phyloP scores from a whole-genome alignment of 2,113 vertebrate species.

The Chelonoidis abingdonii region DNA sequence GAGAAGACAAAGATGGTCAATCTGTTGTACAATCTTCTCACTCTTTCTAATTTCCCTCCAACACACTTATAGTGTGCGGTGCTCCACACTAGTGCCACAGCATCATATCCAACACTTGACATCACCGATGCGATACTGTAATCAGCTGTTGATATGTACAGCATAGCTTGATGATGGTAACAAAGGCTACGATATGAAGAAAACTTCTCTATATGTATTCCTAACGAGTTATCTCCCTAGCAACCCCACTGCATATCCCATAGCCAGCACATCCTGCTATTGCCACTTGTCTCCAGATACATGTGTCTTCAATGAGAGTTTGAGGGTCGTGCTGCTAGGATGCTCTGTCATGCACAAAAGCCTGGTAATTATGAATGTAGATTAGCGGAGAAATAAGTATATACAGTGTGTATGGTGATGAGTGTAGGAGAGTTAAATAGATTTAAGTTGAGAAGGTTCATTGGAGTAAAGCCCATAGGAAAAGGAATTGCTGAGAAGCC shows the following conservation, averaged over 20 bases:
- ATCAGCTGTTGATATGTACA: neutral
- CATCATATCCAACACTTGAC: neutral
- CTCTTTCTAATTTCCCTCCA: neutral
- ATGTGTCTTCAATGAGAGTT: neutral
- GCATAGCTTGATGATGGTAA: neutral
- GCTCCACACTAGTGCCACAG: too few relatives aligned
- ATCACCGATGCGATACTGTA: neutral
- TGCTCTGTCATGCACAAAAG: neutral
- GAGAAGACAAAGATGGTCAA: neutral
- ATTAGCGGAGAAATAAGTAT: fast-evolving
- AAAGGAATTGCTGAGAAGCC: neutral
- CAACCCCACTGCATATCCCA: neutral
- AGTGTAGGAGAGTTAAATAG: neutral
- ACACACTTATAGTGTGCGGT: neutral
- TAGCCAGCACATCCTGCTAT: neutral
- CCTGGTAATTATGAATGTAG: neutral
- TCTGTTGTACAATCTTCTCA: neutral
- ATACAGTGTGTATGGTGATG: fast-evolving
- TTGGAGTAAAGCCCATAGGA: neutral
- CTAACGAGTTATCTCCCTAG: neutral
- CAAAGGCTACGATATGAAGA: neutral
- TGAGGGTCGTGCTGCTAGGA: neutral
- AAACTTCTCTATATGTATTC: neutral
- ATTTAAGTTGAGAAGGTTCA: fast-evolving
- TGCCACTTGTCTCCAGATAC: neutral